phyloP scores from a whole-genome alignment of 2,797 vertebrate genomes.

The Anguilla anguilla region DNA sequence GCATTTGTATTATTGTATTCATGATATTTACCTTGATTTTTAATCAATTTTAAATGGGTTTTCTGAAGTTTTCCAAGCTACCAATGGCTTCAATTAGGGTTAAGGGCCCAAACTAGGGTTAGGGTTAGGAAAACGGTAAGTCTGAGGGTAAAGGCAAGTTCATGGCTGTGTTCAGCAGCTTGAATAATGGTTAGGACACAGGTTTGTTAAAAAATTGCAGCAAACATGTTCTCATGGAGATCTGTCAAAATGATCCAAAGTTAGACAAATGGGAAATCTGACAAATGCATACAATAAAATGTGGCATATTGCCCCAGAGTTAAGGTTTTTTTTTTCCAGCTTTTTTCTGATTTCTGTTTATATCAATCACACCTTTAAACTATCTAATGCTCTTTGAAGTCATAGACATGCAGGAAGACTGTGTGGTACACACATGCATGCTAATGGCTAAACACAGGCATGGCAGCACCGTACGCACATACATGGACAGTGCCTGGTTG shows the following conservation, averaged over 20 bases:
- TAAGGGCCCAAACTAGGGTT: too few relatives aligned
- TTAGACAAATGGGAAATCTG: background rate
- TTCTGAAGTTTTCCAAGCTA: too few relatives aligned
- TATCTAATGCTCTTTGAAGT: background rate
- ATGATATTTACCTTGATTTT: too few relatives aligned
- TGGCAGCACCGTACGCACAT: background rate
- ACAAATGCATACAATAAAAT: background rate
- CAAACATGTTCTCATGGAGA: background rate
- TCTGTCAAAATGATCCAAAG: background rate
- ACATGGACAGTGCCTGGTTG: background rate
- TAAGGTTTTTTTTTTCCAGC: background rate
- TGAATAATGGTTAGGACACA: too few relatives aligned
- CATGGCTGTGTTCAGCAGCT: too few relatives aligned
- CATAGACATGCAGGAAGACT: background rate
- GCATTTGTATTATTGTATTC: too few relatives aligned
- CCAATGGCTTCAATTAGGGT: too few relatives aligned
- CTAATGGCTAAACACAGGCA: background rate
- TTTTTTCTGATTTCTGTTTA: background rate
- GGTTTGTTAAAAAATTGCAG: background rate
- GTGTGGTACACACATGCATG: background rate
- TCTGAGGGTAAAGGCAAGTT: too few relatives aligned
- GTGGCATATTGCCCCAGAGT: background rate
- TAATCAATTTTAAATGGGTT: too few relatives aligned
- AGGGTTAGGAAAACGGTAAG: too few relatives aligned
- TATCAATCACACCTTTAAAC: background rate